phyloP scores from a whole-genome alignment of 2,888 invertebrate species.

The Odontomyia ornata region DNA sequence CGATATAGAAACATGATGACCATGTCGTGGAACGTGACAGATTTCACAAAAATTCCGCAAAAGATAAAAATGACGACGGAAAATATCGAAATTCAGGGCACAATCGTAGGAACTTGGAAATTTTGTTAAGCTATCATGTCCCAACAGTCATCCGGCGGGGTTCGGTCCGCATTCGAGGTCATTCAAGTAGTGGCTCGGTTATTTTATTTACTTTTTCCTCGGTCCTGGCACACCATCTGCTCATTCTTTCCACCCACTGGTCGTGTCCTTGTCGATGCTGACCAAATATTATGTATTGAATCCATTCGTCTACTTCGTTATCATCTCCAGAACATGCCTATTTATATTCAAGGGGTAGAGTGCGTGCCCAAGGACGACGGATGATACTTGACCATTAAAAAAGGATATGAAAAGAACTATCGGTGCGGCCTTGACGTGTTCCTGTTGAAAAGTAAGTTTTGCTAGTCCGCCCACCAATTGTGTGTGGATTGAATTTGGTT shows the following conservation, averaged over 20 bases:
- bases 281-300: neutral
- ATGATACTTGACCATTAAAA: conserved; percentile 3
- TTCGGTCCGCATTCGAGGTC: neutral
- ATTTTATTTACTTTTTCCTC: neutral
- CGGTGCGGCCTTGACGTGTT: neutral
- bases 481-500: neutral
- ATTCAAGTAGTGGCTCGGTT: neutral
- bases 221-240: neutral
- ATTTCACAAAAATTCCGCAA: conserved; percentile 25
- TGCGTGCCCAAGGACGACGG: neutral
- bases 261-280: neutral
- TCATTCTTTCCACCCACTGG: neutral
- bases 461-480: neutral
- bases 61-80: neutral
- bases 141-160: neutral
- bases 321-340: neutral
- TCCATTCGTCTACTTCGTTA: neutral
- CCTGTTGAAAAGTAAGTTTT: neutral
- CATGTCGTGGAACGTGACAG: conserved; percentile 34
- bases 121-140: conserved; percentile 36
- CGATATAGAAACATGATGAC: conserved; percentile 10
- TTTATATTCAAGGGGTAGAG: neutral
- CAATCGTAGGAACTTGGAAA: conserved; percentile 31
- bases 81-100: conserved; percentile 31
- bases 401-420: neutral